phyloP scores from a whole-genome alignment of 2,797 vertebrate species.

The Macrochelys suwanniensis region DNA sequence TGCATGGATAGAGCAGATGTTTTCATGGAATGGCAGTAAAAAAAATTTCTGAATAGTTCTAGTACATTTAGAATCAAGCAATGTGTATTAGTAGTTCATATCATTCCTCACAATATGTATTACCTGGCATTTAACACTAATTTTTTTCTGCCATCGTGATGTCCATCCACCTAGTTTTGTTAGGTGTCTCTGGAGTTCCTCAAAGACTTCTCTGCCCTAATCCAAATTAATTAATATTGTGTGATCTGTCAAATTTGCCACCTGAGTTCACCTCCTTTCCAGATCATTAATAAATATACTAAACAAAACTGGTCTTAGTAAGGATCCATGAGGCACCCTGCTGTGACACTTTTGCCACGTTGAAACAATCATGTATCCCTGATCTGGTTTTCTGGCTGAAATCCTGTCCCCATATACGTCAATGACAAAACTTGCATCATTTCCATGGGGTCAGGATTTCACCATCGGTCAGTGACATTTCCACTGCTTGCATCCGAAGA shows the following conservation, averaged over 20 bases:
- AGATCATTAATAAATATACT: neutral
- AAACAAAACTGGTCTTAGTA: neutral
- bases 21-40: neutral
- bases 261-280: neutral
- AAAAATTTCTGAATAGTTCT: neutral
- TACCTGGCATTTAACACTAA: neutral
- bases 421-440: neutral
- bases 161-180: neutral
- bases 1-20: neutral
- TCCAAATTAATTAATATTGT: neutral
- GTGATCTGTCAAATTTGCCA: neutral
- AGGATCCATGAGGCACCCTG: neutral
- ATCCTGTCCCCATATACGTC: neutral
- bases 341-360: neutral
- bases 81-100: neutral
- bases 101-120: neutral
- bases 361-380: neutral
- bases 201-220: neutral
- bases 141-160: neutral
- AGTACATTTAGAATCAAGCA: neutral
- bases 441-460: neutral
- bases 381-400: neutral
- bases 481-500: no score
- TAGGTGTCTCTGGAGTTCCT: neutral
- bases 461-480: neutral